A percentile compares a stretch with the other conserved stretches of the same genome.
phyloP scores from a whole-genome alignment of 2,113 vertebrate genomes.

The Onychostruthus taczanowskii region DNA sequence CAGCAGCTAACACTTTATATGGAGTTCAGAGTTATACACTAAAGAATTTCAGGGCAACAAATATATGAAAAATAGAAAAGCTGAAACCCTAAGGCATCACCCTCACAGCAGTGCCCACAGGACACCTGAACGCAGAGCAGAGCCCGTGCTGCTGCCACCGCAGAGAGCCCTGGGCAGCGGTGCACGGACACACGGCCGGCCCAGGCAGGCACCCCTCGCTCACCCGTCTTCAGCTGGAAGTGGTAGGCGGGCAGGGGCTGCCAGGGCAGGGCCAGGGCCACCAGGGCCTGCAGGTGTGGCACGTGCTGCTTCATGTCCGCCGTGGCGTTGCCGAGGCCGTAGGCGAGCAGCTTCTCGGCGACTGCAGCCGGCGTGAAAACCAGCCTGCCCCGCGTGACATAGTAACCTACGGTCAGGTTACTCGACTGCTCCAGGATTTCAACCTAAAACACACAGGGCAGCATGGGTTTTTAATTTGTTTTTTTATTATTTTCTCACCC shows the following conservation, averaged over 20 bases:
- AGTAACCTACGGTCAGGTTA: slow-evolving; percentile 92
- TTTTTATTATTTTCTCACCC: neutral
- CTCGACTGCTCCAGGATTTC: slow-evolving; percentile 86
- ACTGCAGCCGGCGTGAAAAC: slow-evolving; percentile 87
- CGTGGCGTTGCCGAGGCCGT: slow-evolving; percentile 86
- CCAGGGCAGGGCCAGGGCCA: slow-evolving; percentile 84
- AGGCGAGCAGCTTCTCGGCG: slow-evolving; percentile 78
- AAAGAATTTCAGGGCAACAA: neutral
- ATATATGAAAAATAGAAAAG: rapidly evolving
- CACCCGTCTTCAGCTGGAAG: slow-evolving; percentile 93
- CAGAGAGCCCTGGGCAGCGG: neutral
- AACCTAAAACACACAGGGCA: slow-evolving; percentile 70
- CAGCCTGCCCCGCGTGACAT: slow-evolving; percentile 78
- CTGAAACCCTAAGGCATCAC: neutral
- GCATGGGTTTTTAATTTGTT: rapidly evolving
- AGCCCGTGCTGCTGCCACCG: neutral
- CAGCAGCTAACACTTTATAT: too few species aligned
- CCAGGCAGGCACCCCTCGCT: slow-evolving; percentile 55
- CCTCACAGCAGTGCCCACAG: too few species aligned
- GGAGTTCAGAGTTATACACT: too few species aligned
- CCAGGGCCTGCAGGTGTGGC: slow-evolving; percentile 86
- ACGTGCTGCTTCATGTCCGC: slow-evolving; percentile 87
- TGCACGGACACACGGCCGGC: rapidly evolving
- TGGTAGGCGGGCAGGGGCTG: slow-evolving; percentile 79
- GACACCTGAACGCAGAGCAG: neutral